Evolutionary conservation across 2,888 invertebrate genomes (phyloP), one percentile per base, ranked within the genome.

Genomic region (Drosophila anceps): DNA sequence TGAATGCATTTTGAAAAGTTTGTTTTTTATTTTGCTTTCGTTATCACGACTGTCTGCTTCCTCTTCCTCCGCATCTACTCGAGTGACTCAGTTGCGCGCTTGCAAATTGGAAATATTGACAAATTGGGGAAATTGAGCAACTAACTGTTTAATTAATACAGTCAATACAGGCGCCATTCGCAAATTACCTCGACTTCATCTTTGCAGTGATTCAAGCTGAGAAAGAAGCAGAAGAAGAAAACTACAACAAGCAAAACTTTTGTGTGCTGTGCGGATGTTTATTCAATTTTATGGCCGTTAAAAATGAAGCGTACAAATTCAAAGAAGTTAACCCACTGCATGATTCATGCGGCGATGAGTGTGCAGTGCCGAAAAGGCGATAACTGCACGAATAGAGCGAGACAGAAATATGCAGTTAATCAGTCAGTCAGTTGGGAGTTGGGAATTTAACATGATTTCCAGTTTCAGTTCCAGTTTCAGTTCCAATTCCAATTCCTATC

Each of bases 291-390:
- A 86, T 73, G 65, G 53, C 69, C 44, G 61, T 63, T 43, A 64
- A 57, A 84, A 72, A 27, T 15, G 51, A 59, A 43, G 24, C 24
- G 24, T 24, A 24, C 24, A 76, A 85, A 79, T 86, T 79, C 79
- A 69, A 88, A 84, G 84, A 84, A 84, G 79, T 81, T 66, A 69
- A 46, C 60, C 29, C 31, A 48, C 13, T 27, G 53, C 53, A 64
- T 79, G 81, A 79, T 69, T 79, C 79, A 79, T 73, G 31, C 48
- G 12, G n/a, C 64, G 44, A 72, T 78, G 81, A 81, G 64, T 77
- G 62, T 48, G 75, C 69, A 43, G 27, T n/a, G n/a, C 20, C 54
- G 31, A 70, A 51, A 54, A 70, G 24, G 35, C 44, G 62, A 77
- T 70, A 79, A 58, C 50, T 70, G 64, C 61, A 59, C 33, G 75